Percentiles rank a stretch among this genome's conserved stretches.
These are phyloP conservation scores for Cladopsammia gracilis DNA, from an alignment of 64 coral and sea anemone species.

Conservation along the genomic window DNA sequence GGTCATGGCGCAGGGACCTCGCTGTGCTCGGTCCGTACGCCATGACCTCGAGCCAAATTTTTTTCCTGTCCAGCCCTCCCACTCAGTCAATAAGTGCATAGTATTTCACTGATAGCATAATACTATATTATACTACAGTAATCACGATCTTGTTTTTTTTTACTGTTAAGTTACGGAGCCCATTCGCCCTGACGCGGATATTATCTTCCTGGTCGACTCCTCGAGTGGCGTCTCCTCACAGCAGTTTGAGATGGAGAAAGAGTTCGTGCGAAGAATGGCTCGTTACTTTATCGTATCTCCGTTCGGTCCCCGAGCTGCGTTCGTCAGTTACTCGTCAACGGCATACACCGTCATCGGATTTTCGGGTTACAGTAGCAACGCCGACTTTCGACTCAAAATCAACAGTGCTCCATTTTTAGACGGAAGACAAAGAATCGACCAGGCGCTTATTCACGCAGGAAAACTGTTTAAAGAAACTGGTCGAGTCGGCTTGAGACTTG, in stretches of 20 bases:
- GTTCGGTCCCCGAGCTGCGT: conserved; percentile 14
- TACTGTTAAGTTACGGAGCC: not conserved
- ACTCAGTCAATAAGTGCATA: no score
- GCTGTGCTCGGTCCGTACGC: no score
- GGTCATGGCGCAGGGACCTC: no score
- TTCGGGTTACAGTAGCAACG: conserved; percentile 22
- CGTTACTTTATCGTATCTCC: conserved; percentile 32
- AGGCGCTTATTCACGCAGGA: conserved; percentile 2
- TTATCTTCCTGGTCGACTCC: conserved; percentile 64
- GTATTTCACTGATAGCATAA: no score
- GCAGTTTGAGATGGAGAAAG: conserved; percentile 31
- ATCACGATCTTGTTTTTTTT: not conserved
- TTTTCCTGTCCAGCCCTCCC: no score
- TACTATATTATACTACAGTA: no score
- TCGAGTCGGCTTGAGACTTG: conserved; percentile 21
- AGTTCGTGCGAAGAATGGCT: conserved; percentile 5
- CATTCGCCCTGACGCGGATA: conserved; percentile 49
- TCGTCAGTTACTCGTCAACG: not conserved
- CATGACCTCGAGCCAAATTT: no score
- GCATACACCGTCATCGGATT: conserved; percentile 26
- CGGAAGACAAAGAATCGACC: conserved; percentile 17
- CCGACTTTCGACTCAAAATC: not conserved
- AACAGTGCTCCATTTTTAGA: not conserved
- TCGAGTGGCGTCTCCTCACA: conserved; percentile 32
- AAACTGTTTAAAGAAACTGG: conserved; percentile 21